Base-by-base conservation (phyloP, 2,113 vertebrate genomes). In the Ophthalmolycus amberensis region DNA sequence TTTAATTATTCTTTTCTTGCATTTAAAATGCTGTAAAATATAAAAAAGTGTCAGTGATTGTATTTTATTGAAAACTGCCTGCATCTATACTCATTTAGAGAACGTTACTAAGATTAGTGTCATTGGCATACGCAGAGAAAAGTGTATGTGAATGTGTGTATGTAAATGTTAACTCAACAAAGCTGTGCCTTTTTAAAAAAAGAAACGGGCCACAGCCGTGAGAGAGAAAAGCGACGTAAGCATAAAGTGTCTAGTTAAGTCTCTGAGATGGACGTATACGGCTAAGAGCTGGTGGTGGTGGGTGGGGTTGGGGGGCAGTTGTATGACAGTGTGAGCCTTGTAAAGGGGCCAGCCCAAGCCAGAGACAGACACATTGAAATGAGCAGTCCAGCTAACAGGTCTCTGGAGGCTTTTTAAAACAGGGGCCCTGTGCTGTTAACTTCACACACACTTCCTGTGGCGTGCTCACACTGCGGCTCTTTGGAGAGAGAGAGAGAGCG, bases 351-450 rank as follows among this genome's bases (percentile, higher is more conserved):
- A 82, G 85, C 50, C 77, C 62, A 0, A 76, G 93, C 94, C 94
- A 80, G 86, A 96, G 92, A 94, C 91, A 95, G 94, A 94, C 91
- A 94, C 93, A 94, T 94, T 95, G 95, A 96, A 97, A 96, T 95
- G 92, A 92, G 96, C 89, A 91, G 94, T 93, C 91, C 92, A 88
- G 93, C 94, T 96, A 96, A 95, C 95, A 95, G 95, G 94, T 93
- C 95, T 96, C 95, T 86, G 82, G 94, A 96, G 96, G 92, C 93
- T 90, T 96, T 96, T 97, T 96, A 94, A 95, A 95, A 92, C 93
- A 84, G 92, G 89, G 91, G 81, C 92, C 94, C 91, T 95, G 90
- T 85, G 93, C 93, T 92, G 85, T 91, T 96, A 95, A 95, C 94
- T 95, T 95, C 92, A 94, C 93, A 90, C 93, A 94, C 94, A 94